phyloP scores from a whole-genome alignment of 2,113 vertebrate genomes.

The Halichoerus grypus region DNA sequence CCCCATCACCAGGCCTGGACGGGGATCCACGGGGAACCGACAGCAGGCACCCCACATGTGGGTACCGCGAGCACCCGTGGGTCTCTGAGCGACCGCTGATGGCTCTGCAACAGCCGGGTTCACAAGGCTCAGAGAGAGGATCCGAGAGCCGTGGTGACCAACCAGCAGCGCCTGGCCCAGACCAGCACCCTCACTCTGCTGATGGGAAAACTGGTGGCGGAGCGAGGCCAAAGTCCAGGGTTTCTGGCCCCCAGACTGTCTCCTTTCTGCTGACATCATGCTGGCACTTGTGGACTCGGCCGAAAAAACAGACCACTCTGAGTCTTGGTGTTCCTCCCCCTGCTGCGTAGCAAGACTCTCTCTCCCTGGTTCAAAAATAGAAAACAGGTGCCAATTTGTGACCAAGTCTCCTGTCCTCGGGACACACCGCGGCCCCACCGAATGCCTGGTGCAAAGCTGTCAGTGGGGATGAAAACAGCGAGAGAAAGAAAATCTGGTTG shows the following conservation, averaged over 20 bases:
- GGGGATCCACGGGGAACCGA: neutral
- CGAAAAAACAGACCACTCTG: neutral
- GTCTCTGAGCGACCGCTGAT: neutral
- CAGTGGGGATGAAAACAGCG: no score
- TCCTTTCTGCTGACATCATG: rapidly evolving
- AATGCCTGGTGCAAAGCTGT: rapidly evolving
- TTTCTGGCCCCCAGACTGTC: neutral
- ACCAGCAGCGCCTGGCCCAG: rapidly evolving
- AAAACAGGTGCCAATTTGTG: neutral
- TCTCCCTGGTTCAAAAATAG: neutral
- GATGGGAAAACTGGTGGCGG: conserved; percentile 46
- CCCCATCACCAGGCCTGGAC: neutral
- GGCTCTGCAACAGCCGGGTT: rapidly evolving
- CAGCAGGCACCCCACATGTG: neutral
- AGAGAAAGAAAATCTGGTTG: neutral
- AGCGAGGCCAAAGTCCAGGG: neutral
- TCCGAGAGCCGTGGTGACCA: neutral
- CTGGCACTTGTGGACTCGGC: neutral
- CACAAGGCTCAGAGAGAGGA: neutral
- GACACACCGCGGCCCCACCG: rapidly evolving
- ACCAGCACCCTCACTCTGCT: neutral
- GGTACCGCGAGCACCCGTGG: neutral
- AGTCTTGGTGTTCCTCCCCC: neutral
- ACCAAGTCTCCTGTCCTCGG: no score
- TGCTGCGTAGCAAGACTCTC: neutral